Base-by-base conservation (phyloP, 2,113 vertebrate species). In the Cygnus buccinator region DNA sequence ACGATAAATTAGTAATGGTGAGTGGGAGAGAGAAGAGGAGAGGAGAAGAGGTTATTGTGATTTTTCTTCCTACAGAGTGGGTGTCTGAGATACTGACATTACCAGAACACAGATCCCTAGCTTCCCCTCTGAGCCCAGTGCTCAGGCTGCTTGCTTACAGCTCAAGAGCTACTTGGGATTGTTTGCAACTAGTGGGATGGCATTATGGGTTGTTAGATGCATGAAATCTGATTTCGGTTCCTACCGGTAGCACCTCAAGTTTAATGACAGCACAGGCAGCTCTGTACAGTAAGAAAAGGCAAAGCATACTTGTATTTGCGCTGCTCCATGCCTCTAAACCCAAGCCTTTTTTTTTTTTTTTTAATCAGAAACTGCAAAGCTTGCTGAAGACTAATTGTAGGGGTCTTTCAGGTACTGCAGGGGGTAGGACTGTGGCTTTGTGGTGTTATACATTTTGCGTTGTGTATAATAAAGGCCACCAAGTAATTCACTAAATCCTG, bases 1-100 rank as follows among this genome's bases (percentile, higher is more conserved):
- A 89, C 81, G 84, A 92, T 85, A 72, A 96, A 95, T 96, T 93
- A 95, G 87, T 93, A 93, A 95, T 92, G 89, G 91, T 87, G 96
- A 94, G 84, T 87, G 77, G 74, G 87, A 91, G 77, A 95, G 75
- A 68, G 55, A 94, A 41, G 39, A 94, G 84, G 43, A 87, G 59
- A 92, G 50, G 63, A 55, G 37, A 84, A 61, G 52, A 75, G 73
- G 54, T 75, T 94, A 93, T 84, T 89, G 80, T 65, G 77, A 87
- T 82, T 96, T 87, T 89, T 84, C 73, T 94, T 93, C 62, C 54
- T 79, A 78, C 70, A 59, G 84, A 74, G 52, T 14, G 33, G 46
- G 66, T 84, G 62, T 79, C 87, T 93, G 86, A 92, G 58, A 70
- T 87, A 58, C 84, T 89, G 65, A 76, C 2, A 10, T 16, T 92